Evolutionary conservation across 2,888 invertebrate species (phyloP).

Genomic region (Boloria euphrosyne): DNA sequence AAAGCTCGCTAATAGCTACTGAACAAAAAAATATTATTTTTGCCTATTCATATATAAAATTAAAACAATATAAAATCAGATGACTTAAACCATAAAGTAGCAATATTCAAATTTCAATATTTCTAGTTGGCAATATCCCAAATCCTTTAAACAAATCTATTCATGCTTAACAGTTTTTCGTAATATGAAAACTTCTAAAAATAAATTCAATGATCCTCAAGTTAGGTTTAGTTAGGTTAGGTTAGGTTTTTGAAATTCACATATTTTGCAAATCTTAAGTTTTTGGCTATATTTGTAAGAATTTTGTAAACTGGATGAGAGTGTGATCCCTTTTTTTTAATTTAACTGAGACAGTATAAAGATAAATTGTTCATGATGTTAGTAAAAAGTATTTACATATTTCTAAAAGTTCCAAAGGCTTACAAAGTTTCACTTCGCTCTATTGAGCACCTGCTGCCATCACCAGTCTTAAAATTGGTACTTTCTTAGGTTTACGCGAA

Average conservation of each 20-base stretch:
- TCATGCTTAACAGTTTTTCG: neutral
- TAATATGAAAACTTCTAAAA: too few relatives aligned
- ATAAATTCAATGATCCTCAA: too few relatives aligned
- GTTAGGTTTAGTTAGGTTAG: too few relatives aligned
- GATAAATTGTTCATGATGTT: constrained; percentile 17
- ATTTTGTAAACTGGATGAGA: neutral
- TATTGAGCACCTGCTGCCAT: constrained; percentile 26
- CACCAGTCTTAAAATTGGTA: neutral
- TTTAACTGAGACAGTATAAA: neutral
- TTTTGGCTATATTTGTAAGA: neutral
- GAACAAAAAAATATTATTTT: too few relatives aligned
- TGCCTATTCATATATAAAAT: too few relatives aligned
- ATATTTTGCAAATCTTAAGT: too few relatives aligned
- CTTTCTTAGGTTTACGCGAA: too few relatives aligned
- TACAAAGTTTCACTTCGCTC: constrained; percentile 29
- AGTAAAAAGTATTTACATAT: constrained; percentile 28
- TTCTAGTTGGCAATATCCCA: neutral
- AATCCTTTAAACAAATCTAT: neutral
- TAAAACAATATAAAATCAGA: too few relatives aligned
- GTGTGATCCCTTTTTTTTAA: neutral
- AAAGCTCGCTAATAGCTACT: too few relatives aligned
- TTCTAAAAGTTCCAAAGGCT: constrained; percentile 25
- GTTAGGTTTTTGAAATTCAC: too few relatives aligned
- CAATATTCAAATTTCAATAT: neutral
- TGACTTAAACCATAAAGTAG: too few relatives aligned